Evolutionary conservation across 2,888 invertebrate species (phyloP).

Genomic region (Microctonus brassicae): DNA sequence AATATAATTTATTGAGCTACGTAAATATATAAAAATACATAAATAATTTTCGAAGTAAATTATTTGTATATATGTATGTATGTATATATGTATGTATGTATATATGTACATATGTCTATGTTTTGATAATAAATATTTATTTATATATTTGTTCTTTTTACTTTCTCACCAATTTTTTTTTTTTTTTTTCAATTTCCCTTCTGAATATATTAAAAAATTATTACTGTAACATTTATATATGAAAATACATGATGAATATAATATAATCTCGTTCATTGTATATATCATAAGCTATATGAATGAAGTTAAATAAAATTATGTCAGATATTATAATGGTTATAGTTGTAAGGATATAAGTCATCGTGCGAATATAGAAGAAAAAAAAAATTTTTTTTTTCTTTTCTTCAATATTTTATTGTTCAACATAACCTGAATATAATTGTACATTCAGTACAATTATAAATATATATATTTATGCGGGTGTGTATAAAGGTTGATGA

Average conservation of each 20-base stretch:
- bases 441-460: background rate
- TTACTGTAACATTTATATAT: background rate
- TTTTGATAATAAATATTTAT: background rate
- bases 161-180: background rate
- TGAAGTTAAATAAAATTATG: background rate
- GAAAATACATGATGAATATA: background rate
- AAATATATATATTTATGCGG: background rate
- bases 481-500: background rate
- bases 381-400: background rate
- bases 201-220: background rate
- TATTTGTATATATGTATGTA: too few species aligned
- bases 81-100: too few species aligned
- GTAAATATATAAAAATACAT: background rate
- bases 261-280: background rate
- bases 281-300: background rate
- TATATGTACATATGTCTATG: background rate
- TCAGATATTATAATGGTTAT: background rate
- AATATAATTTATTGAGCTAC: background rate
- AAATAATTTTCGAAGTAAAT: too few species aligned
- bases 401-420: too few species aligned
- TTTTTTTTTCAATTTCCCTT: too few species aligned
- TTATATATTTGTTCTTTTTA: background rate
- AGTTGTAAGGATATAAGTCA: background rate
- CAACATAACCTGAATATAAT: background rate
- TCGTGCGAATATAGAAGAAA: background rate